Evolutionary conservation across 2,113 vertebrate genomes (phyloP).

Genomic region (Hippopotamus amphibius): DNA sequence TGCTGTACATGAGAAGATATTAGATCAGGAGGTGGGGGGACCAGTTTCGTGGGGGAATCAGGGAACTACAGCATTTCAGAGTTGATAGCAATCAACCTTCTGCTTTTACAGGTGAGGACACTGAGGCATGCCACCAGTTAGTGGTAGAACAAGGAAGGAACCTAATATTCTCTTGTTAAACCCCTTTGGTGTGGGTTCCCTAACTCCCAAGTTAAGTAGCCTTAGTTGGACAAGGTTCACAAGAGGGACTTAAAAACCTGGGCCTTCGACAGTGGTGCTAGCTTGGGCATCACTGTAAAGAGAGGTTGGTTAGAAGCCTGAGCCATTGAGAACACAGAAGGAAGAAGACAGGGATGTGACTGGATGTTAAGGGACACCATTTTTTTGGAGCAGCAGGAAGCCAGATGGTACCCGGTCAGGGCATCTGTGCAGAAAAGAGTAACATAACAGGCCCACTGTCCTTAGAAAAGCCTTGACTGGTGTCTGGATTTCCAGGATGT

Average conservation of each 20-base stretch:
- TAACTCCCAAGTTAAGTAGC: neutral
- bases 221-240: neutral
- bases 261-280: too few relatives aligned
- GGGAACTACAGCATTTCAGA: neutral
- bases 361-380: neutral
- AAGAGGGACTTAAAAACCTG: neutral
- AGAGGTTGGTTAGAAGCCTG: neutral
- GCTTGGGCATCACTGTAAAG: neutral
- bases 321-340: neutral
- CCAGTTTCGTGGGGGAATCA: neutral
- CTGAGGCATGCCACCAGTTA: neutral
- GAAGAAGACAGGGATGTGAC: neutral
- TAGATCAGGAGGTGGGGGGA: neutral
- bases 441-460: neutral
- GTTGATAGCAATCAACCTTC: neutral
- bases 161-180: neutral
- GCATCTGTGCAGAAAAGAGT: neutral
- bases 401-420: neutral
- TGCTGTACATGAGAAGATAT: too few relatives aligned
- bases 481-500: neutral
- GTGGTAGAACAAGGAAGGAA: neutral
- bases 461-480: neutral
- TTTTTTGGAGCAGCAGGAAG: neutral
- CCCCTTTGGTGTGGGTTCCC: neutral
- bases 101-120: neutral